These are phyloP conservation scores for Oreochromis spilurus DNA, from an alignment of 2,113 vertebrate genomes.

Conservation along the genomic window DNA sequence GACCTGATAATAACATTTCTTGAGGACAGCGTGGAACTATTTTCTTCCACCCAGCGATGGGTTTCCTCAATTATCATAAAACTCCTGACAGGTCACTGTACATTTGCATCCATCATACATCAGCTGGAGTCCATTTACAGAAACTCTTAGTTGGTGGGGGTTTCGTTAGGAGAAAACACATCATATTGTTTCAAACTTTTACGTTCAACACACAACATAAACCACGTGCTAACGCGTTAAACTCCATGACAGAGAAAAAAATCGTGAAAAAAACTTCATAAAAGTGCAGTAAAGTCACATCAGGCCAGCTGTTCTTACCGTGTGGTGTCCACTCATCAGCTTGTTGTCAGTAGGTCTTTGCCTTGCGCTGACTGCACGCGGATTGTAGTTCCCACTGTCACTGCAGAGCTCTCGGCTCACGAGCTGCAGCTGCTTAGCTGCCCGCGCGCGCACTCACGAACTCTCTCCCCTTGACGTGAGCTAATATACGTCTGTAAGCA, in stretches of 20 bases:
- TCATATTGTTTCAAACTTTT: neutral
- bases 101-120: neutral
- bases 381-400: slow-evolving; percentile 32
- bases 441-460: neutral
- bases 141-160: neutral
- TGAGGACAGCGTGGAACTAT: neutral
- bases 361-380: slow-evolving; percentile 40
- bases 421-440: neutral
- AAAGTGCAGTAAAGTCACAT: neutral
- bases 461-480: neutral
- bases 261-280: neutral
- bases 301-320: slow-evolving; percentile 16
- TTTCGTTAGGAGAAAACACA: neutral
- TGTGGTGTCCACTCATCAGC: neutral
- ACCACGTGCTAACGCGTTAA: too few species aligned
- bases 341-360: neutral
- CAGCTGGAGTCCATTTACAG: neutral
- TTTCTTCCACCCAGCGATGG: neutral
- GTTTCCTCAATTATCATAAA: neutral
- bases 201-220: neutral
- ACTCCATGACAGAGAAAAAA: neutral
- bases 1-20: neutral
- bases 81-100: neutral
- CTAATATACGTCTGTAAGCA: neutral
- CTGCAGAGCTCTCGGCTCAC: slow-evolving; percentile 1